phyloP scores from a whole-genome alignment of 2,888 invertebrate genomes.

The Dysmachus trigonus region DNA sequence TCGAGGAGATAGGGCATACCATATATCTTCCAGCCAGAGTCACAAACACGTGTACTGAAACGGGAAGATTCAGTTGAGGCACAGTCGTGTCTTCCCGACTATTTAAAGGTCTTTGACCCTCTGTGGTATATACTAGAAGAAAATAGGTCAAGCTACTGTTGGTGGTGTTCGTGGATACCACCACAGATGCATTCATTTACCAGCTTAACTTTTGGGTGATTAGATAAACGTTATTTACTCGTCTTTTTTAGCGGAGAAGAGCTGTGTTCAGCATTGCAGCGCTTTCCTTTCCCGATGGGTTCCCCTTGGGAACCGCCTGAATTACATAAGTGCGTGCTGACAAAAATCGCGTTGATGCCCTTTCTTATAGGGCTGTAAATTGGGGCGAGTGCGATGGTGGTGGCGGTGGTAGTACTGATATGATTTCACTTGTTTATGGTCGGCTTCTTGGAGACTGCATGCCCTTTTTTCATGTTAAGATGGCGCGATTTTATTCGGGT shows the following conservation, averaged over 20 bases:
- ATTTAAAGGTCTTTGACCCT: slow-evolving; percentile 33
- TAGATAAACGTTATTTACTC: slow-evolving; percentile 18
- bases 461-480: slow-evolving; percentile 29
- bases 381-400: neutral
- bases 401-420: neutral
- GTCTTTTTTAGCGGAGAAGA: neutral
- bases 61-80: slow-evolving; percentile 30
- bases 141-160: slow-evolving; percentile 23
- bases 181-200: neutral
- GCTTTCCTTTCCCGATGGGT: neutral
- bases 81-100: slow-evolving; percentile 8
- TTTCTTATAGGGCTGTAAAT: neutral
- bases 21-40: neutral
- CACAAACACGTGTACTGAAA: slow-evolving; percentile 20
- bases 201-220: slow-evolving; percentile 7
- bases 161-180: neutral
- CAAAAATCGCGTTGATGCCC: neutral
- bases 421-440: slow-evolving; percentile 12
- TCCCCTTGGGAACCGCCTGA: neutral
- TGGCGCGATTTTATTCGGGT: slow-evolving; percentile 11
- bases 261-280: neutral
- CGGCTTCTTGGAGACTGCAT: slow-evolving; percentile 6
- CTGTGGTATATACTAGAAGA: neutral
- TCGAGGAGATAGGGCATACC: neutral
- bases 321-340: neutral